Conservation (phyloP, 1,140 invertebrate species). For the Bombus confusus region DNA sequence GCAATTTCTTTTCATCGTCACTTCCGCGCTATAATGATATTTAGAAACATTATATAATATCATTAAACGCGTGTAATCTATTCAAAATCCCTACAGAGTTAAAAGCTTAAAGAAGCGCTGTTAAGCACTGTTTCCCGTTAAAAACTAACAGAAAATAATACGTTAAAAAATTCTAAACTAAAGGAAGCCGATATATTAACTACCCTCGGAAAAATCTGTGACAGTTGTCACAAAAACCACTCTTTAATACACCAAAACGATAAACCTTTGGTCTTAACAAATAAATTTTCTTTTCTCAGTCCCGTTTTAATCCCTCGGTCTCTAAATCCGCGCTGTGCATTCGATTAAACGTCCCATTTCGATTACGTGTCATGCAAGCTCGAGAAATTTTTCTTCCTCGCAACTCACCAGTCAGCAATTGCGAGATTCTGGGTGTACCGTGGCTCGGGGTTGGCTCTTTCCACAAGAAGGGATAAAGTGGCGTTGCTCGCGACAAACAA, state of each 20-base stretch:
- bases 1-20: too few species aligned
- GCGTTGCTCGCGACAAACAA: constrained; percentile 23
- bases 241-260: too few species aligned
- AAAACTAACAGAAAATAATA: too few species aligned
- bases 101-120: neutral
- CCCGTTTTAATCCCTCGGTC: neutral
- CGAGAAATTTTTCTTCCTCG: neutral
- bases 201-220: too few species aligned
- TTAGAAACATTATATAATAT: too few species aligned
- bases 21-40: too few species aligned
- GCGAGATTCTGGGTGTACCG: too few species aligned
- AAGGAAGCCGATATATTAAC: too few species aligned
- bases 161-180: too few species aligned
- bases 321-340: neutral
- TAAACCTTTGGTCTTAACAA: too few species aligned
- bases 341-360: neutral
- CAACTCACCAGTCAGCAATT: constrained; percentile 17
- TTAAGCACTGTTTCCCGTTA: too few species aligned
- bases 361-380: neutral
- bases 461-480: neutral
- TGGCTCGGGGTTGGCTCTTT: neutral
- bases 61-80: neutral
- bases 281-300: neutral
- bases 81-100: neutral
- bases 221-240: neutral